Conservation (phyloP, 2,888 invertebrate species). For the Ditula angustiorana region DNA sequence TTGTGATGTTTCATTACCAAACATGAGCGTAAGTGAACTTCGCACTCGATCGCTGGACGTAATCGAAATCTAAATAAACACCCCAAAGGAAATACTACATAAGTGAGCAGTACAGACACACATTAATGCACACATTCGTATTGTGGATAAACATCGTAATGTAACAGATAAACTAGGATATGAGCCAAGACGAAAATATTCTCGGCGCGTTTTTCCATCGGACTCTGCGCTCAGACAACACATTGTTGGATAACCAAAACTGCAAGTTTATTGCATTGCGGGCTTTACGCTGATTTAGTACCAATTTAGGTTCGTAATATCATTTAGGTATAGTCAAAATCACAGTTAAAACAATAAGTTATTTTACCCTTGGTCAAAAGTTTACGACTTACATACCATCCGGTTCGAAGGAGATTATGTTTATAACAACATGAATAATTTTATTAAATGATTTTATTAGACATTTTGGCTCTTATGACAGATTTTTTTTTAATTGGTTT, state of each 20-base stretch:
- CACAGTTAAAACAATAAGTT: too few species aligned
- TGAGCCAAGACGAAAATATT: constrained; percentile 86
- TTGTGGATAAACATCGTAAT: constrained; percentile 86
- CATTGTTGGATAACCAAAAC: constrained; percentile 65
- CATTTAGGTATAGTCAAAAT: too few species aligned
- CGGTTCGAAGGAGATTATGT: too few species aligned
- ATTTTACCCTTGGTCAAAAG: too few species aligned
- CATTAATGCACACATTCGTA: constrained; percentile 83
- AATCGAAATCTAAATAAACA: constrained; percentile 2
- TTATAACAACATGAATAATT: too few species aligned
- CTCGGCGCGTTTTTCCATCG: constrained; percentile 84
- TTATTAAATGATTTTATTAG: too few species aligned
- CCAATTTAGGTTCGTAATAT: neutral
- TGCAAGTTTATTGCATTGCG: constrained; percentile 13
- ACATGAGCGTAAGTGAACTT: neutral
- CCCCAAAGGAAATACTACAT: neutral
- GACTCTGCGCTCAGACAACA: constrained; percentile 73
- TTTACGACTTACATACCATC: too few species aligned
- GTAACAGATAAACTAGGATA: constrained; percentile 86
- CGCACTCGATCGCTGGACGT: neutral
- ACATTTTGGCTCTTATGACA: too few species aligned
- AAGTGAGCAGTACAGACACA: constrained; percentile 68
- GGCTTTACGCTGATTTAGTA: neutral
- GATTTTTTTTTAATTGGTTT: too few species aligned
- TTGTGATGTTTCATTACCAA: too few species aligned